These are phyloP conservation scores for Luscinia megarhynchos DNA, from an alignment of 2,797 vertebrate genomes.

Conservation along the genomic window DNA sequence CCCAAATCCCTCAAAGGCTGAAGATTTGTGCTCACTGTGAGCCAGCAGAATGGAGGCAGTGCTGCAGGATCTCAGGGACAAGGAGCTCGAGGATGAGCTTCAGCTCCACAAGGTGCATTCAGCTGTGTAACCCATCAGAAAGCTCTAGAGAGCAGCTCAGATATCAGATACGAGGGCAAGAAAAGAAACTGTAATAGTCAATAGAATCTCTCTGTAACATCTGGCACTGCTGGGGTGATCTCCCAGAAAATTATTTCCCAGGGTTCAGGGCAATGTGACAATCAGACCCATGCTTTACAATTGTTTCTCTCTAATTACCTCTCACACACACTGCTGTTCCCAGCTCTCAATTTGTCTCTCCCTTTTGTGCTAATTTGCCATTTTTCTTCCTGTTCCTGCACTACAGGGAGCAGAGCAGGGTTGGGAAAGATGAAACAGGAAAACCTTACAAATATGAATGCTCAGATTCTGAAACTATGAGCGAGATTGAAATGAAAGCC, in stretches of 20 bases:
- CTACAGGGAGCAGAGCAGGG: neutral
- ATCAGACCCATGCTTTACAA: neutral
- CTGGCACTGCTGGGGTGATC: neutral
- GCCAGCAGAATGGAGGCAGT: neutral
- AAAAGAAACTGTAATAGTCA: too few relatives aligned
- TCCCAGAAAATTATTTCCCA: neutral
- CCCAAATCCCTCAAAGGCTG: neutral
- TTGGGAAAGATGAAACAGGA: too few relatives aligned
- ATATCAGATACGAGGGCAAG: neutral
- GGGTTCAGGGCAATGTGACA: neutral
- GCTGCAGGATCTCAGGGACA: neutral
- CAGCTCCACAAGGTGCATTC: neutral
- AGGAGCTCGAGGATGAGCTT: neutral
- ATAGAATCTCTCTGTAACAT: neutral
- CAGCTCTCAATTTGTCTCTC: neutral
- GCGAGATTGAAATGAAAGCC: too few relatives aligned
- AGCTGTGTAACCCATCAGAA: neutral
- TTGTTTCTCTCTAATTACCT: neutral
- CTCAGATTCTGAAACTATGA: too few relatives aligned
- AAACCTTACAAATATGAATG: too few relatives aligned
- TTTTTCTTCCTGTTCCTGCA: neutral
- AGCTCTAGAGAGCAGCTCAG: neutral
- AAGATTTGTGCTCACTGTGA: neutral
- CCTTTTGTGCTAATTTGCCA: neutral
- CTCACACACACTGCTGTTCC: neutral